Evolutionary conservation across 1,140 invertebrate species (phyloP), one percentile per base, ranked within the genome.

Genomic region (Pinna nobilis): DNA sequence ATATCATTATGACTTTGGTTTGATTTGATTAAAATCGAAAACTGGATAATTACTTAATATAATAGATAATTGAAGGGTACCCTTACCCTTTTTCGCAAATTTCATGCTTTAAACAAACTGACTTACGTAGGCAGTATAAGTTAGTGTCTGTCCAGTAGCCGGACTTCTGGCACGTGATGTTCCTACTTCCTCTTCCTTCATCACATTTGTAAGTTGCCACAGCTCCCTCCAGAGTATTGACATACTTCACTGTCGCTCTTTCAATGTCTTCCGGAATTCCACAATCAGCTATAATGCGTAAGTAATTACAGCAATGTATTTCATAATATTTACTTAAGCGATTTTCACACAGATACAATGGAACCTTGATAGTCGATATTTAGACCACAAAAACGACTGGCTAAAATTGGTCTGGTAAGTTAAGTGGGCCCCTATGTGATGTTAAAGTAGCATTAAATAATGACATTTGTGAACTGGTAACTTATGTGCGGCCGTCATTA

Each of bases 121-220:
- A 63, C 59, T 63, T 44, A 63, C 59, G 59, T 41, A 33, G n/a
- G 28, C 59, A 63, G 37, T 63, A 63, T 7, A 35, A 41, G 18
- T 32, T 63, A 28, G 25, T 63, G 15, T 41, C 18, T 41, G 59
- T 41, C 59, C 59, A 63, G n/a, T 20, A 18, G n/a, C 59, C 59
- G 44, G 39, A 23, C 23, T 20, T 25, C 39, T 41, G 59, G 18
- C 59, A 63, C 28, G 39, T 35, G 23, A 20, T 41, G 1, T 32
- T 28, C 3, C 23, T 15, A 18, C 39, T 37, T 25, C 59, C 59
- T 23, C 44, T 37, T 44, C 39, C 2, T 11, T 41, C 59, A 28
- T 18, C 37, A 63, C 59, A 63, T 1, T 33, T 23, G 28, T 63
- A 63, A 13, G 59, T 41, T 0, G 59, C 59, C 37, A 41, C 23